Evolutionary conservation across 2,113 vertebrate genomes (phyloP).

Genomic region (Daphoenositta chrysoptera): DNA sequence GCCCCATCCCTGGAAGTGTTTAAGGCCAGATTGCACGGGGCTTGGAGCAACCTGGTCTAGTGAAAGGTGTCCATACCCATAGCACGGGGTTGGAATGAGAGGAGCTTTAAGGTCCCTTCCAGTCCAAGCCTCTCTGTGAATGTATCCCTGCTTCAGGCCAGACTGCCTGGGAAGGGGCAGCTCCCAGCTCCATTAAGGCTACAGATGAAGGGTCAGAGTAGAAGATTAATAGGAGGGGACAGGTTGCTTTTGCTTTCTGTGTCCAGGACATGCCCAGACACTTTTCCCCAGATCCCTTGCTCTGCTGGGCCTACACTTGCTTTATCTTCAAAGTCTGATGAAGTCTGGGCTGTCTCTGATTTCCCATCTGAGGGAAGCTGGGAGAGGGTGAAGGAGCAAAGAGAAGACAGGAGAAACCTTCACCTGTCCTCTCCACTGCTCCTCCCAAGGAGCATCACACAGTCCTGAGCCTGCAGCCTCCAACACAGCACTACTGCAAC

Average conservation of each 20-base stretch:
- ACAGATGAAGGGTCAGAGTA: not conserved
- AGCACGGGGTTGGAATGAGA: not conserved
- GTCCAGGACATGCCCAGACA: not conserved
- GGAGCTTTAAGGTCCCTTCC: not conserved
- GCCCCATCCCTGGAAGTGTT: not conserved
- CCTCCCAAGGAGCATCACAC: not conserved
- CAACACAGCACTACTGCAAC: not conserved
- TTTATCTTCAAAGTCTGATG: not conserved
- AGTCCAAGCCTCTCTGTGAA: not conserved
- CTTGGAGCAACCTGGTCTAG: not conserved
- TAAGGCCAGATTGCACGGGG: rapidly evolving
- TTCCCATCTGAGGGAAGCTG: not conserved
- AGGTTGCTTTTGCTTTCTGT: not conserved
- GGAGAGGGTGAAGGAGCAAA: not conserved
- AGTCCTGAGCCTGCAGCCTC: not conserved
- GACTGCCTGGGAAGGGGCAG: not conserved
- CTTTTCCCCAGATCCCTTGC: not conserved
- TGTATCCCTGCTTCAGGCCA: not conserved
- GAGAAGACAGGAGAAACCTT: not conserved
- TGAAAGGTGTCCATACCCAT: not conserved
- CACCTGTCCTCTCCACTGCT: not conserved
- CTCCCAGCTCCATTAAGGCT: not conserved
- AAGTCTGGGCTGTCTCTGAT: not conserved
- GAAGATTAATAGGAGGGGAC: not conserved
- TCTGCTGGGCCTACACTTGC: not conserved